phyloP scores from a whole-genome alignment of 2,888 invertebrate species.

The Dione juno region DNA sequence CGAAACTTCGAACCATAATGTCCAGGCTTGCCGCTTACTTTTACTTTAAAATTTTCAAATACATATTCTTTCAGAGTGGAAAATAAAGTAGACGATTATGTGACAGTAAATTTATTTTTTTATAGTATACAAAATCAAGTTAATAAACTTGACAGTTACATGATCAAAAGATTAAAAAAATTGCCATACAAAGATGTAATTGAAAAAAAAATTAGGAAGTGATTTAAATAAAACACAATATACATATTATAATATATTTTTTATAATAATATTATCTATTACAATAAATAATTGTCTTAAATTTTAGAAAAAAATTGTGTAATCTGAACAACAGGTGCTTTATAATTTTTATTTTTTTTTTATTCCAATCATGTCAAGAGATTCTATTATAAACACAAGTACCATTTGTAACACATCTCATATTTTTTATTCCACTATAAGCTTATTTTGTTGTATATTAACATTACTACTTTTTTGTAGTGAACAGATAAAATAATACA shows the following conservation, averaged over 20 bases:
- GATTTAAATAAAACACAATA: background rate
- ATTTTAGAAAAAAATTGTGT: background rate
- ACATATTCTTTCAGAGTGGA: too few relatives aligned
- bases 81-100: too few relatives aligned
- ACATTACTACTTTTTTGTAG: background rate
- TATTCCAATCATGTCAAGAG: background rate
- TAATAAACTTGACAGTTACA: too few relatives aligned
- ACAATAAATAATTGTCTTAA: background rate
- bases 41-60: too few relatives aligned
- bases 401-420: background rate
- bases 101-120: too few relatives aligned
- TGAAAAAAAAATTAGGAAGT: background rate
- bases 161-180: too few relatives aligned
- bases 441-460: background rate
- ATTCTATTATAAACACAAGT: background rate
- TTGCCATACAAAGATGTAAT: background rate
- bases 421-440: background rate
- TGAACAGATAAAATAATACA: constrained; percentile 1
- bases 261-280: background rate
- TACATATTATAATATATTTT: background rate
- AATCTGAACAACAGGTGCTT: background rate
- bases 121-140: too few relatives aligned
- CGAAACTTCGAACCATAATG: too few relatives aligned
- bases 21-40: too few relatives aligned
- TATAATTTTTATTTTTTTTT: background rate